These are phyloP conservation scores for Paramisgurnus dabryanus DNA, from an alignment of 2,113 vertebrate species.

Conservation along the genomic window DNA sequence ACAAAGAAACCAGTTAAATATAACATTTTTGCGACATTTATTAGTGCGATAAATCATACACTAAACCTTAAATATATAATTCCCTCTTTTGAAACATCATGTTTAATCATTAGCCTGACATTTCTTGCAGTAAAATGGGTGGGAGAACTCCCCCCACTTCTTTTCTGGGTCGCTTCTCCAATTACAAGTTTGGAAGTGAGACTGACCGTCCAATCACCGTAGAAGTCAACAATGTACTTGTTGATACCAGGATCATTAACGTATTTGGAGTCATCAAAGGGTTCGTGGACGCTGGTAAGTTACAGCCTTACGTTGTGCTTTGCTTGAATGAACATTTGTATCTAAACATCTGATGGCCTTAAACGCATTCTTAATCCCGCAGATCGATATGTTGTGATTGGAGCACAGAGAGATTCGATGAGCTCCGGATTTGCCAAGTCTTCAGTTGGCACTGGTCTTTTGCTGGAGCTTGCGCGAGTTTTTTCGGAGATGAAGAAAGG, in stretches of 20 bases:
- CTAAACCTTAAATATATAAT: no score
- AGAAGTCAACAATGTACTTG: slow-evolving; percentile 77
- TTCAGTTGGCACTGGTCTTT: slow-evolving; percentile 81
- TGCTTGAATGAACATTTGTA: neutral
- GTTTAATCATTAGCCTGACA: neutral
- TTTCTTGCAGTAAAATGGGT: slow-evolving; percentile 73
- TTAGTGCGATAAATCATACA: no score
- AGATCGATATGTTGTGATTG: slow-evolving; percentile 89
- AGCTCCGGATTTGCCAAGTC: slow-evolving; percentile 80
- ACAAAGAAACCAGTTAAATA: no score
- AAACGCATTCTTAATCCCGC: neutral
- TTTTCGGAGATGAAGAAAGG: slow-evolving; percentile 80
- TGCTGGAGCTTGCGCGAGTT: slow-evolving; percentile 81
- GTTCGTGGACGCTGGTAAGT: slow-evolving; percentile 84
- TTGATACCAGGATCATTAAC: slow-evolving; percentile 82
- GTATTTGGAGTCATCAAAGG: slow-evolving; percentile 91
- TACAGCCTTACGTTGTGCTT: neutral
- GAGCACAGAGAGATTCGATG: slow-evolving; percentile 92
- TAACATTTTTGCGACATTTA: no score
- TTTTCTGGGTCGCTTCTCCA: neutral
- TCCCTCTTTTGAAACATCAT: neutral
- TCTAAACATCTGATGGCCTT: neutral
- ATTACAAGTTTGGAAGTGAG: slow-evolving; percentile 66
- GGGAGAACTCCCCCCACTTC: accelerated
- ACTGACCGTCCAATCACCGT: slow-evolving; percentile 68